Conservation (phyloP, 2,113 vertebrate genomes). For the Tinamus guttatus region DNA sequence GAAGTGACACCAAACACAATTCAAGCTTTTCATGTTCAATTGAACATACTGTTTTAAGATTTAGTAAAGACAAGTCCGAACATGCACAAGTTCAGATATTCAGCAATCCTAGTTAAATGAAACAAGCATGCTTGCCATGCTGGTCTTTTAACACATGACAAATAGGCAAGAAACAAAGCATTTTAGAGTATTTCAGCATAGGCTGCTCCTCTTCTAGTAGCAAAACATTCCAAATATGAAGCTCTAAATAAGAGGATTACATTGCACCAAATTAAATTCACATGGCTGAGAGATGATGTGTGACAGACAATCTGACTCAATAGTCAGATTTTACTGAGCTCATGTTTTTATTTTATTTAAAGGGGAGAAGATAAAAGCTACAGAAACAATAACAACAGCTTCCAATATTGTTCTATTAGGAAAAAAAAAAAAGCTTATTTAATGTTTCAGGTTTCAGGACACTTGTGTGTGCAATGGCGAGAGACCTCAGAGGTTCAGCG, state of each 20-base stretch:
- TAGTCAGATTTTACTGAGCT: not conserved
- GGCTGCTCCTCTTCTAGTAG: not conserved
- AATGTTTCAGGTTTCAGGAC: not conserved
- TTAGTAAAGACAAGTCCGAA: not conserved
- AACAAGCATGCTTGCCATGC: not conserved
- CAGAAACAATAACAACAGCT: not conserved
- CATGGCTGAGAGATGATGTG: not conserved
- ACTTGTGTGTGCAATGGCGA: not conserved
- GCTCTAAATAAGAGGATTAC: conserved; percentile 2
- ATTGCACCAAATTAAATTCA: conserved; percentile 6
- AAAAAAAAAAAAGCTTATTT: not conserved
- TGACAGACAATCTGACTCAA: not conserved
- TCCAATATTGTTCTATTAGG: not conserved
- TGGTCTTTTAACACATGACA: not conserved
- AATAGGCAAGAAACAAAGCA: not conserved
- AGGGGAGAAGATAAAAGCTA: not conserved
- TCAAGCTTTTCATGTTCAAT: not conserved
- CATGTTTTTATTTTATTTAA: not conserved
- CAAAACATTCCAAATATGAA: not conserved
- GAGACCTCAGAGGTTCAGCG: no score
- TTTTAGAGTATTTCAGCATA: not conserved
- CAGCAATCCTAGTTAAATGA: not conserved
- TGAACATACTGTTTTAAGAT: not conserved
- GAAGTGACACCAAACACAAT: not conserved
- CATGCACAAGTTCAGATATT: not conserved